Conservation (phyloP, 2,888 invertebrate genomes). For the Nebria brevicollis region DNA sequence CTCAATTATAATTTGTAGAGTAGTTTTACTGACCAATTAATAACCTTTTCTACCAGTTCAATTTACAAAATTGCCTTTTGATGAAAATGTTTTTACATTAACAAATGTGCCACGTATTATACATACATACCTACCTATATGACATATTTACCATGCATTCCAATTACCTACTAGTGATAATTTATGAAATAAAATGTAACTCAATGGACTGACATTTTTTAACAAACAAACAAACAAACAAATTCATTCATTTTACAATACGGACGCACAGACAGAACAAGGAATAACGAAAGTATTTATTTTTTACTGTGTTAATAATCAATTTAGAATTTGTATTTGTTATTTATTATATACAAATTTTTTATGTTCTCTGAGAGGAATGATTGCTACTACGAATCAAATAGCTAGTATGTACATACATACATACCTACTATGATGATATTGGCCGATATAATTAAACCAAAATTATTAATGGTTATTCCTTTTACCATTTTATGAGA, state of each 20-base stretch:
- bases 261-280: neutral
- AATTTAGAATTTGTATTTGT: neutral
- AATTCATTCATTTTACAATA: neutral
- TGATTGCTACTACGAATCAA: no score
- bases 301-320: neutral
- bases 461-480: no score
- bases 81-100: neutral
- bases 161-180: neutral
- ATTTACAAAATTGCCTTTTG: conserved; percentile 1
- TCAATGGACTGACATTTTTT: neutral
- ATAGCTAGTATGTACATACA: no score
- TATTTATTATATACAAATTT: neutral
- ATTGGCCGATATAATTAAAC: no score
- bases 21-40: neutral
- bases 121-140: neutral
- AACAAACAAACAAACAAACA: neutral
- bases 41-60: neutral
- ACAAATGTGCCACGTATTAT: neutral
- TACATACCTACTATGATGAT: no score
- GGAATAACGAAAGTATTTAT: neutral
- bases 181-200: neutral
- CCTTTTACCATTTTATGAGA: neutral
- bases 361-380: no score
- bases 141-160: neutral
- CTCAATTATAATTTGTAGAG: neutral